Conservation (phyloP, 2,888 invertebrate species). For the Agrochola lota region DNA sequence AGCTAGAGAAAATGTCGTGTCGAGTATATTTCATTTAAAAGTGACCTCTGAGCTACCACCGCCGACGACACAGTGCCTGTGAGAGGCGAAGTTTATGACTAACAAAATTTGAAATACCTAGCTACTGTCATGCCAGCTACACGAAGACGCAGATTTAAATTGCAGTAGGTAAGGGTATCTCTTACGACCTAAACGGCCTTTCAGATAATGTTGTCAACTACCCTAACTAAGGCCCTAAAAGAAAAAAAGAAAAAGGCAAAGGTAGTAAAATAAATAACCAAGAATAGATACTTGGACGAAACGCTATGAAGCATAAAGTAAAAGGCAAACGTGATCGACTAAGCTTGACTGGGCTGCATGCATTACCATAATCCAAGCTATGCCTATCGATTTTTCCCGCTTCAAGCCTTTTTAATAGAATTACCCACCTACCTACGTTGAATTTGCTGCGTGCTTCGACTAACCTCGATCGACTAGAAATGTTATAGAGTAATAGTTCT, state of each 20-base stretch:
- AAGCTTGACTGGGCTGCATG: constrained; percentile 73
- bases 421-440: constrained; percentile 35
- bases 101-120: too few relatives aligned
- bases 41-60: not conserved
- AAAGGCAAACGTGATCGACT: constrained; percentile 71
- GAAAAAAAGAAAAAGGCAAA: constrained; percentile 20
- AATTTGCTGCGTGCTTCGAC: constrained; percentile 42
- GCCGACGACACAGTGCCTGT: not conserved
- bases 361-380: constrained; percentile 75
- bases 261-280: constrained; percentile 44
- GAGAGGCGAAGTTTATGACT: too few relatives aligned
- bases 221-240: too few relatives aligned
- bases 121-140: not conserved
- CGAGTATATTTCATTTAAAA: not conserved
- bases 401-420: constrained; percentile 63
- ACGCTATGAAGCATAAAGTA: constrained; percentile 69
- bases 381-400: constrained; percentile 68
- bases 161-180: too few relatives aligned
- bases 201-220: not conserved
- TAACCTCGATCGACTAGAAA: constrained; percentile 11
- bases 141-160: too few relatives aligned
- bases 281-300: constrained; percentile 62
- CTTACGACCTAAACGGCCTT: not conserved
- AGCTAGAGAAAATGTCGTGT: not conserved
- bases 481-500: not conserved